These are phyloP conservation scores for Platycnemis pennipes DNA, from an alignment of 2,888 invertebrate species.

Conservation along the genomic window DNA sequence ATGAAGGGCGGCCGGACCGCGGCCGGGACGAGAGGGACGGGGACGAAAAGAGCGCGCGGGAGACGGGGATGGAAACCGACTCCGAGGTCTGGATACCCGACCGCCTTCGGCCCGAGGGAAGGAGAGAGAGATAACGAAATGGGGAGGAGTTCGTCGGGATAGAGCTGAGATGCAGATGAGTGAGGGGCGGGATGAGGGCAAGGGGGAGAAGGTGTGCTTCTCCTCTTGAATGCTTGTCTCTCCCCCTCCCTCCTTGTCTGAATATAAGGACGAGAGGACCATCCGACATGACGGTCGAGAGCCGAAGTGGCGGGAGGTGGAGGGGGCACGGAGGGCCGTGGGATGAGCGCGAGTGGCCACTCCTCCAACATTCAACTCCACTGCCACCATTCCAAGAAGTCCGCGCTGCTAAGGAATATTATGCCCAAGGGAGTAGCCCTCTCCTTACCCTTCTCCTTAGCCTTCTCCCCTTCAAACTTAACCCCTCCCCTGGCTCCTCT, in stretches of 20 bases:
- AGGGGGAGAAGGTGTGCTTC: neutral
- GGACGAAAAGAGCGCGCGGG: no score
- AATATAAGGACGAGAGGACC: neutral
- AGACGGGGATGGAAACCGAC: no score
- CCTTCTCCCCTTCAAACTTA: neutral
- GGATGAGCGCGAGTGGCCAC: neutral
- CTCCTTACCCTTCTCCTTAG: neutral
- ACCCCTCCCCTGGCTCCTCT: no score
- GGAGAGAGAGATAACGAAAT: no score
- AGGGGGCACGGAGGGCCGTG: neutral
- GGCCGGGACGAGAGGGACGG: no score
- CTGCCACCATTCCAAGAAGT: neutral
- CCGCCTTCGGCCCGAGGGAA: no score
- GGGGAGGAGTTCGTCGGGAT: no score
- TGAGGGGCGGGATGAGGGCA: no score
- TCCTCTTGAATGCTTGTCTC: neutral
- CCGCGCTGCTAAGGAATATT: conserved; percentile 1
- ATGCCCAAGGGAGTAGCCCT: neutral
- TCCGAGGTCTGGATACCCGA: no score
- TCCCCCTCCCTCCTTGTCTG: neutral
- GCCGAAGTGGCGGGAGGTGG: neutral
- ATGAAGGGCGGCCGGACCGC: no score
- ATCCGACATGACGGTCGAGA: neutral
- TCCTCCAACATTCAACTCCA: neutral
- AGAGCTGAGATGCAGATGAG: no score